Evolutionary conservation across 2,888 invertebrate genomes (phyloP), one percentile per base, ranked within the genome.

Genomic region (Caenorhabditis angaria): DNA sequence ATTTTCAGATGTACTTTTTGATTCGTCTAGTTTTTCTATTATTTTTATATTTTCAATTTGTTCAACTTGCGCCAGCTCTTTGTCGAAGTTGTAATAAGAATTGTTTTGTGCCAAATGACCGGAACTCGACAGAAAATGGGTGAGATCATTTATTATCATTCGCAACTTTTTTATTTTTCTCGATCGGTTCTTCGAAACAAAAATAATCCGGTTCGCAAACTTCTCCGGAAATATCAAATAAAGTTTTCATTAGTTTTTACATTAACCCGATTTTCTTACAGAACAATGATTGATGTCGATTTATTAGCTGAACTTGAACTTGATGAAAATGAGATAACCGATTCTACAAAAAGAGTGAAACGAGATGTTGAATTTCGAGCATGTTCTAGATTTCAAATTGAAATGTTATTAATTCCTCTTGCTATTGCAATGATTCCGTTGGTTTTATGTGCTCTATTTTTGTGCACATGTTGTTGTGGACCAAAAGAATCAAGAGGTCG

Each of bases 381-480:
- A 18, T 79, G 79, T 62, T 70, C 72, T 22, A 56, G 79, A 18
- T 79, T 79, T 53, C 79, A 79, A 57, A 68, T 75, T 25, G 79
- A 79, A 54, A 75, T 79, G 73, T 61, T 84, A 2, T 61, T 84
- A 51, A 85, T 85, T 54, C 85, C 85, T 3, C 57, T 83, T 6
- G 78, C 83, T 6, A 84, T 85, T 32, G 78, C 82, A 8, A 81
- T 85, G 79, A 85, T 85, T 54, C 85, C 85, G 4, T 60, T 84
- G 6, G 84, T 80, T 2, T 75, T 85, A 1, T 81, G 82, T 47
- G 78, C 83, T 20, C 71, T 85, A 1, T 78, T 85, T 29, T 32
- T 85, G n/a, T 85, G 84, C 65, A 84, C 82, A 14, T 85, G 83
- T 64, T 85, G 77, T 59, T 85, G 85, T 65, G 85, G 84, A 22